A percentile compares a stretch with the other conserved stretches of the same genome.
phyloP scores from a whole-genome alignment of 92 coral and sea anemone species.

The Phenganax subtilis region DNA sequence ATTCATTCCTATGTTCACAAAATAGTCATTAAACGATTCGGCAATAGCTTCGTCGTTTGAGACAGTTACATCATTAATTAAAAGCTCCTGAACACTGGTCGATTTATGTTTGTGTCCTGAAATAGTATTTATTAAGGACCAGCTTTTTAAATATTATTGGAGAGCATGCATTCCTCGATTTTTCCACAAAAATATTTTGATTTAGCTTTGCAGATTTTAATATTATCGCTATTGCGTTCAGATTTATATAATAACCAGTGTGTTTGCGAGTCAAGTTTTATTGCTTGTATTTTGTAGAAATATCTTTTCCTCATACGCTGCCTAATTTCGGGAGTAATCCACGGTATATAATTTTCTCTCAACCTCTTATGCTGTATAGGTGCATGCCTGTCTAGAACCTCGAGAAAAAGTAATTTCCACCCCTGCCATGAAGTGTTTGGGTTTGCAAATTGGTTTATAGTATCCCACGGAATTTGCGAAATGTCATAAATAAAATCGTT shows the following conservation, averaged over 20 bases:
- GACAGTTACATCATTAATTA: not conserved
- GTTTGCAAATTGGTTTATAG: constrained; percentile 8
- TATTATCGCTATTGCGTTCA: constrained; percentile 42
- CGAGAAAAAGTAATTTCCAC: constrained; percentile 39
- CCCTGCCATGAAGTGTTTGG: constrained; percentile 45
- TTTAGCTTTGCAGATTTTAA: constrained; percentile 37
- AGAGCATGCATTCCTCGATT: constrained; percentile 29
- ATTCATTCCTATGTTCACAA: constrained; percentile 13
- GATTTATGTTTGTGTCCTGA: not conserved
- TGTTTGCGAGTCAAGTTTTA: constrained; percentile 3
- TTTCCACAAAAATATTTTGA: constrained; percentile 37
- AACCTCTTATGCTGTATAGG: constrained; percentile 1
- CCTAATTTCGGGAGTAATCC: constrained; percentile 26
- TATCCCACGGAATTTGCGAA: constrained; percentile 32
- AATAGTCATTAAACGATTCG: not conserved
- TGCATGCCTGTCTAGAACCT: constrained; percentile 39
- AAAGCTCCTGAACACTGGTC: constrained; percentile 16
- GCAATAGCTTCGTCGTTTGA: not conserved
- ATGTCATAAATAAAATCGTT: constrained; percentile 38
- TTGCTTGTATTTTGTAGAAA: constrained; percentile 27
- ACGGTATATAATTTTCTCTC: constrained; percentile 17
- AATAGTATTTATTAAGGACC: constrained; percentile 22
- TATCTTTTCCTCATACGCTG: constrained; percentile 10
- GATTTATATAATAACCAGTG: constrained; percentile 41
- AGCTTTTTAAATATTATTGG: constrained; percentile 6